Base-by-base conservation (phyloP, 37 sponge, comb jelly and placozoan genomes). In the Cliona cf. orientalis region DNA sequence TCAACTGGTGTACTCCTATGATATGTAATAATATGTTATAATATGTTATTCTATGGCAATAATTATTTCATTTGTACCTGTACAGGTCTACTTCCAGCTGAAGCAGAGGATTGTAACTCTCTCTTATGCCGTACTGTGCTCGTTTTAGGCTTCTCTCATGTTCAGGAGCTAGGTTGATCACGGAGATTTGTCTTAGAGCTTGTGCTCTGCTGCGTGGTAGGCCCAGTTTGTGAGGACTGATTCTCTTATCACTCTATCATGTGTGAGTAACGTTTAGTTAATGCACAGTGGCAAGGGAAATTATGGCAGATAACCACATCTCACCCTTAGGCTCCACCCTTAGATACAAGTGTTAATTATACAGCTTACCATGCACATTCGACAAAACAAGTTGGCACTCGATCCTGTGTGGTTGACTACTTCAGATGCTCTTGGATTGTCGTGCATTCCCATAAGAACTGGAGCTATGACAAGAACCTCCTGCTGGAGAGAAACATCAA, bases 1-100 rank as follows among this genome's bases (percentile, higher is more conserved):
- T 82, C 83, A 43, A 82, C 66, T 38, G 74, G 83, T 60, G 74
- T 82, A 11, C 69, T 66, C 57, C 83, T 82, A 58, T 3, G 43
- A 1, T 17, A 49, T 11, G 28, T 28, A 67, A 22, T 35, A 67
- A 67, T 34, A 67, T 23, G 22, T 28, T 35, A 35, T 35, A 67
- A 9, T 23, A 33, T 9, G 68, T 67, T 67, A 67, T 4, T 28
- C 36, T 17, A 49, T 49, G 55, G 11, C 17, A 49, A 11, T n/a
- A n/a, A n/a, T 31, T 60, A 29, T 9, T 67, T 33, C 28, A 3
- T 6, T 35, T 37, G 22, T 67, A 67, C 68, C 37, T 32, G 36
- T 67, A 34, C 68, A 67, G 37, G 34, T 67, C 68, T 23, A 67
- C 36, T 22, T 22, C 28, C 22, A 67, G 68, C 36, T 67, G 36